Conservation (phyloP, 1,140 invertebrate genomes). For the Sitophilus oryzae region DNA sequence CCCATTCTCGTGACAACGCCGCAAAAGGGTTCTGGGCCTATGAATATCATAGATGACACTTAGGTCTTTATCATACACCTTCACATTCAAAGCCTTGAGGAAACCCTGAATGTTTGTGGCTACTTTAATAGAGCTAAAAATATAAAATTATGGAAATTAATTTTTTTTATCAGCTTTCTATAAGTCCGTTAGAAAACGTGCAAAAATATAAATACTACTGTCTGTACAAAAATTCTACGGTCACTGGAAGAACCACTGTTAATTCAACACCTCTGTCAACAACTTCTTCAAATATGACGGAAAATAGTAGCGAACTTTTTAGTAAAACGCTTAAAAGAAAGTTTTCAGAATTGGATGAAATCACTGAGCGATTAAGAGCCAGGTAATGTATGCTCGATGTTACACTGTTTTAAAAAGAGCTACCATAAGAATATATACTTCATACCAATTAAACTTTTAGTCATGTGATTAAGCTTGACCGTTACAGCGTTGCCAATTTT, state of each 20-base stretch:
- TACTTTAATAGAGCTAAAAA: not conserved
- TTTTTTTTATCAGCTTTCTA: slow-evolving; percentile 40
- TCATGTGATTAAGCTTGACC: too few species aligned
- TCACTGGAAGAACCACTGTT: not conserved
- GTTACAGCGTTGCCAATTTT: too few species aligned
- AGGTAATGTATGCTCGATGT: too few species aligned
- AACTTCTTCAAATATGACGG: not conserved
- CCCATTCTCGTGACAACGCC: too few species aligned
- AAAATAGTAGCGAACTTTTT: slow-evolving; percentile 36
- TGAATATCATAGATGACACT: too few species aligned
- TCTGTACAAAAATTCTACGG: not conserved
- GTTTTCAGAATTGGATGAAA: slow-evolving; percentile 57
- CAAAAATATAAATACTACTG: slow-evolving; percentile 17
- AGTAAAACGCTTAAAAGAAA: slow-evolving; percentile 52
- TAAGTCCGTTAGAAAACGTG: slow-evolving; percentile 49
- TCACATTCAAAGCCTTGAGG: too few species aligned
- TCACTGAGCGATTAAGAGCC: slow-evolving; percentile 52
- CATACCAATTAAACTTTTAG: too few species aligned
- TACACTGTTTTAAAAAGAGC: too few species aligned
- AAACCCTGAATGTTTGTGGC: too few species aligned
- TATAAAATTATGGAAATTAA: slow-evolving; percentile 9
- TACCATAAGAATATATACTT: too few species aligned
- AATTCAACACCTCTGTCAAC: not conserved
- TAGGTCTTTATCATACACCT: too few species aligned
- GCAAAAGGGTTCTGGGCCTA: too few species aligned